Conservation (phyloP, 2,113 vertebrate species). For the Alethe diademata region DNA sequence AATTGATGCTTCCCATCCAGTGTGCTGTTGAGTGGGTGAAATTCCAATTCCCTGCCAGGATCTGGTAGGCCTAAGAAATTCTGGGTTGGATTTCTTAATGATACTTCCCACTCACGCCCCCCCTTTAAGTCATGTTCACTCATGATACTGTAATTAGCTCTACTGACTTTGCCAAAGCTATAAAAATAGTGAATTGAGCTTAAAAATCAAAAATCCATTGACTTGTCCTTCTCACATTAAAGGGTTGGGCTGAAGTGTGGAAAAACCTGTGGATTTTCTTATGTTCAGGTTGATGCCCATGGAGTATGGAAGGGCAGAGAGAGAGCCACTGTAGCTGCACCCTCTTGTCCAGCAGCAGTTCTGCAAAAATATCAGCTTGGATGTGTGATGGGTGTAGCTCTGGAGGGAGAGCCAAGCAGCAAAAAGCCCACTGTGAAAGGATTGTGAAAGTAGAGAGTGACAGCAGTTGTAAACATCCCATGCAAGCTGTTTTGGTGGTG, state of each 20-base stretch:
- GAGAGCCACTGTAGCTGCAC: background rate
- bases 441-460: background rate
- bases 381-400: background rate
- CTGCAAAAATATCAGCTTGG: background rate
- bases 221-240: background rate
- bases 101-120: background rate
- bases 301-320: background rate
- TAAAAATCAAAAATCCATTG: background rate
- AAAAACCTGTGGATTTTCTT: background rate
- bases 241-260: background rate
- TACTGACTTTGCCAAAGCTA: background rate
- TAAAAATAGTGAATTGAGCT: background rate
- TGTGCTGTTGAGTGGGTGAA: fast-evolving
- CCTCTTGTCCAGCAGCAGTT: background rate
- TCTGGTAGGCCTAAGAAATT: background rate
- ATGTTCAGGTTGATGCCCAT: background rate
- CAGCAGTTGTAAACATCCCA: background rate
- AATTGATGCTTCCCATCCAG: background rate
- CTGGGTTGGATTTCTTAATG: background rate
- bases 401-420: background rate
- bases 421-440: background rate
- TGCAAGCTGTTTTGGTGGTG: background rate
- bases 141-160: background rate
- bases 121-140: background rate
- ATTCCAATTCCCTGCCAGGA: background rate